These are phyloP conservation scores for Coregonus clupeaformis DNA, from an alignment of 2,113 vertebrate genomes.

Conservation along the genomic window DNA sequence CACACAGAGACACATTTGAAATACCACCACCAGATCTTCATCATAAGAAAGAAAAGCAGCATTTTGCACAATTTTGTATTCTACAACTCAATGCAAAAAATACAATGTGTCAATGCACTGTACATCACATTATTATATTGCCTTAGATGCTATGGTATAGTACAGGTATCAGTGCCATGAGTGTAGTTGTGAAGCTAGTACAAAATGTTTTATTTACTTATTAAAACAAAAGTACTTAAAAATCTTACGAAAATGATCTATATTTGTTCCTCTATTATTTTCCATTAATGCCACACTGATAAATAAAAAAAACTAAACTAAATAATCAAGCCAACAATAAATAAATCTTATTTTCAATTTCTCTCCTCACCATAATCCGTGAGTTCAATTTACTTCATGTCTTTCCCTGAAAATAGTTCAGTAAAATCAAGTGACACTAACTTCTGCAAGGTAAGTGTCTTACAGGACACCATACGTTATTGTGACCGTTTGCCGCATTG, in stretches of 20 bases:
- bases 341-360: constrained; percentile 51
- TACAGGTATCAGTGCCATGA: constrained; percentile 52
- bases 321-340: constrained; percentile 50
- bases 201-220: constrained; percentile 33
- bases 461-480: constrained; percentile 47
- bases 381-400: constrained; percentile 84
- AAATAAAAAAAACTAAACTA: constrained; percentile 51
- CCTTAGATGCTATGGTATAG: constrained; percentile 72
- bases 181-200: constrained; percentile 59
- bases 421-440: constrained; percentile 62
- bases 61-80: constrained; percentile 52
- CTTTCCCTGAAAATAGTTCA: constrained; percentile 94
- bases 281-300: constrained; percentile 48
- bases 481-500: constrained; percentile 48
- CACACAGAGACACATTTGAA: constrained; percentile 43
- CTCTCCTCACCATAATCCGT: constrained; percentile 65
- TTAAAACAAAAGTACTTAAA: constrained; percentile 49
- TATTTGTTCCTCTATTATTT: constrained; percentile 29
- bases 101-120: constrained; percentile 66
- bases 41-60: constrained; percentile 63
- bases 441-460: constrained; percentile 30
- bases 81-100: constrained; percentile 49
- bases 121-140: constrained; percentile 80
- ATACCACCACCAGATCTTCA: constrained; percentile 48
- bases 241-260: constrained; percentile 49